Conservation (phyloP, 2,888 invertebrate species). For the Synergus japonicus region DNA sequence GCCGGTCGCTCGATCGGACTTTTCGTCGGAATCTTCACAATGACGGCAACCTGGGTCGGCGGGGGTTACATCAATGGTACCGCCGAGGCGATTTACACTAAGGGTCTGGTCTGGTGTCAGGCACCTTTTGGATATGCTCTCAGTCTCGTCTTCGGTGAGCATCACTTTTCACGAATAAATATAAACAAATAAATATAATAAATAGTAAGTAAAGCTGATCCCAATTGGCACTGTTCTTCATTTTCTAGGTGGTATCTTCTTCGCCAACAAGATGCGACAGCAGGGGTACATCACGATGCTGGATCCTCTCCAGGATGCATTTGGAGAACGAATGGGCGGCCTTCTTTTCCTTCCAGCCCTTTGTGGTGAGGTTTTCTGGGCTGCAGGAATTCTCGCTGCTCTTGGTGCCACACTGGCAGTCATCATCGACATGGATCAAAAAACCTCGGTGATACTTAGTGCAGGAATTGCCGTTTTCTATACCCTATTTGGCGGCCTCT, state of each 20-base stretch:
- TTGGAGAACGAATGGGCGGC: slow-evolving; percentile 98
- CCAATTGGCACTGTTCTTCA: not conserved
- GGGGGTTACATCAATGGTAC: slow-evolving; percentile 99
- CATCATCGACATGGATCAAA: slow-evolving; percentile 97
- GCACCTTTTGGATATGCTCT: slow-evolving; percentile 99
- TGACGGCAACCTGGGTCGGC: slow-evolving; percentile 99
- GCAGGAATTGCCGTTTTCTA: slow-evolving; percentile 98
- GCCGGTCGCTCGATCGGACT: slow-evolving; percentile 98
- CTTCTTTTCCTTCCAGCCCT: slow-evolving; percentile 96
- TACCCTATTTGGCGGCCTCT: slow-evolving; percentile 97
- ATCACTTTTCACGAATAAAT: not conserved
- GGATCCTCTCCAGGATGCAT: slow-evolving; percentile 97
- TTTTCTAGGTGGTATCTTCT: slow-evolving; percentile 93
- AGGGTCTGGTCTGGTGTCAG: slow-evolving; percentile 97
- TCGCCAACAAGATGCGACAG: slow-evolving; percentile 98
- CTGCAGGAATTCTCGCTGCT: slow-evolving; percentile 97
- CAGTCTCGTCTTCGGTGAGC: slow-evolving; percentile 93
- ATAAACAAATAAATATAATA: too few relatives aligned
- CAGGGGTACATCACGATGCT: slow-evolving; percentile 99
- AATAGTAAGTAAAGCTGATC: not conserved
- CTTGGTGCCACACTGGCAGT: slow-evolving; percentile 97
- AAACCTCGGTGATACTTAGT: slow-evolving; percentile 95
- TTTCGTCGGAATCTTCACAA: slow-evolving; percentile 98
- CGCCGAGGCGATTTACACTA: slow-evolving; percentile 96
- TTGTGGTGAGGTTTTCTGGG: slow-evolving; percentile 99